Evolutionary conservation across 2,888 invertebrate genomes (phyloP).

Genomic region (Rotaria magnacalcarata): DNA sequence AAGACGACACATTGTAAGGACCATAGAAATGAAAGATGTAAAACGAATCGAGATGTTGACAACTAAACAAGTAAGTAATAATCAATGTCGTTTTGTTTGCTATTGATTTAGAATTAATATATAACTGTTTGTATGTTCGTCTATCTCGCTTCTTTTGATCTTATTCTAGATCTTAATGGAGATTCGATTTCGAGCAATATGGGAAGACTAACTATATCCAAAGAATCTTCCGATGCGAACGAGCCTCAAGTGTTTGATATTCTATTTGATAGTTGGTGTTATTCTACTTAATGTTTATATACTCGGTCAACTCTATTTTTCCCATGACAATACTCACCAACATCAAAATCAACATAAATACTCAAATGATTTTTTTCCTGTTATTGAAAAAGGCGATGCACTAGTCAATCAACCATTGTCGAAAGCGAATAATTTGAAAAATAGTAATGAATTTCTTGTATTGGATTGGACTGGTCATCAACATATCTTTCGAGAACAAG

Average conservation of each 20-base stretch:
- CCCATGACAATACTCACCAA: neutral
- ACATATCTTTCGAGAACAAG: slow-evolving; percentile 24
- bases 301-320: neutral
- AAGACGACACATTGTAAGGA: neutral
- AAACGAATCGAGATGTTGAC: neutral
- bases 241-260: neutral
- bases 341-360: neutral
- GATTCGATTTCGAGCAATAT: neutral
- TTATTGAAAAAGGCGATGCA: neutral
- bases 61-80: neutral
- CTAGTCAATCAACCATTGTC: neutral
- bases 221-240: neutral
- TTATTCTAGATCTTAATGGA: slow-evolving; percentile 5
- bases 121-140: neutral
- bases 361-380: neutral
- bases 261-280: neutral
- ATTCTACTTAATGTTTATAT: neutral
- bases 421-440: neutral
- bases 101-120: neutral
- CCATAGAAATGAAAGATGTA: neutral
- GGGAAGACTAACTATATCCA: neutral
- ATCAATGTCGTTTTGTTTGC: neutral
- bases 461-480: slow-evolving; percentile 31
- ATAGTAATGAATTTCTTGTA: neutral
- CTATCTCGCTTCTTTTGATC: neutral